Base-by-base conservation (phyloP, 1,140 invertebrate species). In the Pomacea maculata region DNA sequence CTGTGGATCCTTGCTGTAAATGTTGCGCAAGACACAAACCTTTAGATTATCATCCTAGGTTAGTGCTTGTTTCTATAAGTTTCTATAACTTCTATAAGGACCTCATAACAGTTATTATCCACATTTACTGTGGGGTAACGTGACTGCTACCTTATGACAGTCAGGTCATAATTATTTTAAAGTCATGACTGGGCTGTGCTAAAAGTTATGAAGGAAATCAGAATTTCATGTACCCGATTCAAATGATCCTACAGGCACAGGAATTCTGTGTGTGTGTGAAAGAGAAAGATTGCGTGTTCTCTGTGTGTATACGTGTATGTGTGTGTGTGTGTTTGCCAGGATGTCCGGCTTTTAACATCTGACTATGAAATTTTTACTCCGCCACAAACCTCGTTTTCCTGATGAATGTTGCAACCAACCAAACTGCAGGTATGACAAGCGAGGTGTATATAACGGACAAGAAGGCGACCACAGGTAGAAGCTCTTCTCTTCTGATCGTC, bases 241-340 rank as follows among this genome's bases (percentile, higher is more conserved):
- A 25, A 25, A 25, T 25, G 25, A 25, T 25, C 25, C 25, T 25
- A 25, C 25, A 25, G 0, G 25, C 25, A 25, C 25, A 25, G 25
- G 25, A 25, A 25, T 25, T 25, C 0, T 25, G 25, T 73, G 25
- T 52, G 45, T 29, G 45, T 29, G 72, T 73, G 25, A 29, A 34
- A 29, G 71, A 29, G 45, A 29, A 52, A 29, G 45, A 19, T 34
- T 25, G 25, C 25, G 25, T 25, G 25, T 25, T 25, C 25, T 25
- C 17, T 29, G 25, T 52, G 11, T 52, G 72, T 34, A 29, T 45
- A 3, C 15, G 72, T 15, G 72, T 52, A 29, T 45, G 72, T 73
- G 72, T 73, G 72, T 73, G 72, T 73, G 72, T 73, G 72, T 54
- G 72, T 73, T 29, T 73, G 29, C 21, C 8, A 1, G 25, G 8